phyloP scores from a whole-genome alignment of 2,797 vertebrate species.

The Microctenopoma steveboyesi region DNA sequence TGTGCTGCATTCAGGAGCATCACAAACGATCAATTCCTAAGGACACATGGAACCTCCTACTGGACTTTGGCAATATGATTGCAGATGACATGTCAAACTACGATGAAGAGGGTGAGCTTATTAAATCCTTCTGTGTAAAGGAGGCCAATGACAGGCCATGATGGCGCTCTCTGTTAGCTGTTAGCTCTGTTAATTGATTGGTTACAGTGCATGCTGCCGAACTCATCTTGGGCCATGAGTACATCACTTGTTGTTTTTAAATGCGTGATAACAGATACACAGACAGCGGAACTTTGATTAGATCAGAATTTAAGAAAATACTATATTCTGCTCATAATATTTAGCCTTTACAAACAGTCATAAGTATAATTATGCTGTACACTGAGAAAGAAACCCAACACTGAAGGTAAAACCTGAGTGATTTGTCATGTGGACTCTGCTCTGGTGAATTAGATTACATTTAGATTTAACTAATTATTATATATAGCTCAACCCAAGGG shows the following conservation, averaged over 20 bases:
- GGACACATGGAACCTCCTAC: conserved; percentile 97
- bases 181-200: too few relatives aligned
- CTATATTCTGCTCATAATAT: too few relatives aligned
- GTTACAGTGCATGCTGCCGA: too few relatives aligned
- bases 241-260: background rate
- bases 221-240: background rate
- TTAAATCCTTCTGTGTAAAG: conserved; percentile 2
- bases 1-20: conserved; percentile 86
- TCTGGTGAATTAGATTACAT: background rate
- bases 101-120: conserved; percentile 92
- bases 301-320: too few relatives aligned
- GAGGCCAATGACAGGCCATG: background rate
- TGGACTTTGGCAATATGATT: conserved; percentile 98
- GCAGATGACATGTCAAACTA: conserved; percentile 99
- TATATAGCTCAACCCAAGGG: background rate
- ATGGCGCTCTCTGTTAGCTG: background rate
- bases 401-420: conserved; percentile 5
- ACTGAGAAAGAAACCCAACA: too few relatives aligned
- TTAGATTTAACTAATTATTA: conserved; percentile 7
- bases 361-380: too few relatives aligned
- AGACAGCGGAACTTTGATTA: background rate
- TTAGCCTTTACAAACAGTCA: too few relatives aligned
- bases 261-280: too few relatives aligned
- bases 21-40: conserved; percentile 97
- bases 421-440: background rate